These are phyloP conservation scores for Alauda arvensis DNA, from an alignment of 2,797 vertebrate genomes.

Conservation along the genomic window DNA sequence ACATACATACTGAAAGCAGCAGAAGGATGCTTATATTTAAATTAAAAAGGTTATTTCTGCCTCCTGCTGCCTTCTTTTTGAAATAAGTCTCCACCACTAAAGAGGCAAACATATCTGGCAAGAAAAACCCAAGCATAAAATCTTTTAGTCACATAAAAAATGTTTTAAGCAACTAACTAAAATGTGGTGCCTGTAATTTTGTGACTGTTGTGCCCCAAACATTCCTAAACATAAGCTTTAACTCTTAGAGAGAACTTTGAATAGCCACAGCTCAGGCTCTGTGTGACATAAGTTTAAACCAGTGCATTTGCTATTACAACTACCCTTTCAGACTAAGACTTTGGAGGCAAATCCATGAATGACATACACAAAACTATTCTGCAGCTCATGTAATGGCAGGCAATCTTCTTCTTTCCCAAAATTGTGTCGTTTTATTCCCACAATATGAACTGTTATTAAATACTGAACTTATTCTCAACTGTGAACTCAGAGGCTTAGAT, in stretches of 20 bases:
- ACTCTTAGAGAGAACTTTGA: not conserved
- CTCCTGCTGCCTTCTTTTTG: not conserved
- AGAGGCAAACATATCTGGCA: not conserved
- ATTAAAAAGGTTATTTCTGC: conserved; percentile 14
- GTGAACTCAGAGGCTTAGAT: not conserved
- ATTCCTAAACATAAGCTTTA: not conserved
- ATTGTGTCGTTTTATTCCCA: not conserved
- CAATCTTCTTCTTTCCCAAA: not conserved
- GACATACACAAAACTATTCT: not conserved
- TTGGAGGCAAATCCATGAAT: not conserved
- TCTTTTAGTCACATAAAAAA: not conserved
- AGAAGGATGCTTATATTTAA: not conserved
- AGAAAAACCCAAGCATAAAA: not conserved
- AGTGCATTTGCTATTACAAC: not conserved
- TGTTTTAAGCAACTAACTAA: not conserved
- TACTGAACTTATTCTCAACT: not conserved
- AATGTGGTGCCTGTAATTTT: not conserved
- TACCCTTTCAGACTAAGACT: not conserved
- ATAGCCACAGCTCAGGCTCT: not conserved
- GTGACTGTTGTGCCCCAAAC: not conserved
- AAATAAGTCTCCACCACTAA: not conserved
- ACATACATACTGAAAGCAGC: not conserved
- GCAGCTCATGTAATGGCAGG: not conserved
- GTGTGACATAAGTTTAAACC: not conserved
- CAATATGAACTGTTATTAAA: not conserved